These are phyloP conservation scores for Lasioglossum marginatum DNA, from an alignment of 2,888 invertebrate genomes.

Conservation along the genomic window DNA sequence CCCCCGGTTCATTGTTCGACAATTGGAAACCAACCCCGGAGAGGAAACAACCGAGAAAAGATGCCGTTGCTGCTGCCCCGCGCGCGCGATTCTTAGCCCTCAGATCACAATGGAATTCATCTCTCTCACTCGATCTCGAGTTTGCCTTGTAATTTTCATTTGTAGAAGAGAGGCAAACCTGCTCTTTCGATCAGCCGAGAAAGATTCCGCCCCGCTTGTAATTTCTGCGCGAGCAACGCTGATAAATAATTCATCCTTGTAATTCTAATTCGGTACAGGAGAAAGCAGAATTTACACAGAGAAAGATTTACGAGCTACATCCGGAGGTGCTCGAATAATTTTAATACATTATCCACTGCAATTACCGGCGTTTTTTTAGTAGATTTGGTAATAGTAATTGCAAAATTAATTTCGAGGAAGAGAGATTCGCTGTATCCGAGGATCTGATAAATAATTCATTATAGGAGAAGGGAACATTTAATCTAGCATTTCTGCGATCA, in stretches of 20 bases:
- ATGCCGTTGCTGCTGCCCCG: not conserved
- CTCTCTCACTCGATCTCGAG: not conserved
- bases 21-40: constrained; percentile 29
- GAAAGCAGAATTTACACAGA: not conserved
- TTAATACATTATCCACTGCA: not conserved
- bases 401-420: not conserved
- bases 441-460: not conserved
- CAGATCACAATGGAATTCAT: not conserved
- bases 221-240: not conserved
- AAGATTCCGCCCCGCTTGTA: not conserved
- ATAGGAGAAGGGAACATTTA: not conserved
- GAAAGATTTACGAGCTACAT: not conserved
- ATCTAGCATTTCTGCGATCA: not conserved
- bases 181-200: not conserved
- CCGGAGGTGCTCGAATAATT: not conserved
- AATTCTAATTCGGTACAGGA: not conserved
- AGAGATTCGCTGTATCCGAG: not conserved
- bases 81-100: not conserved
- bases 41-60: constrained; percentile 37
- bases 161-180: not conserved
- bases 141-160: constrained; percentile 4
- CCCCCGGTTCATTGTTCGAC: constrained; percentile 34
- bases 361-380: not conserved
- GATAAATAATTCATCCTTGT: constrained; percentile 11
- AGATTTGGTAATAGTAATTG: not conserved